A percentile compares a stretch with the other conserved stretches of the same genome.
Evolutionary conservation across 2,113 vertebrate genomes (phyloP).

Genomic region (Cottus gobio): DNA sequence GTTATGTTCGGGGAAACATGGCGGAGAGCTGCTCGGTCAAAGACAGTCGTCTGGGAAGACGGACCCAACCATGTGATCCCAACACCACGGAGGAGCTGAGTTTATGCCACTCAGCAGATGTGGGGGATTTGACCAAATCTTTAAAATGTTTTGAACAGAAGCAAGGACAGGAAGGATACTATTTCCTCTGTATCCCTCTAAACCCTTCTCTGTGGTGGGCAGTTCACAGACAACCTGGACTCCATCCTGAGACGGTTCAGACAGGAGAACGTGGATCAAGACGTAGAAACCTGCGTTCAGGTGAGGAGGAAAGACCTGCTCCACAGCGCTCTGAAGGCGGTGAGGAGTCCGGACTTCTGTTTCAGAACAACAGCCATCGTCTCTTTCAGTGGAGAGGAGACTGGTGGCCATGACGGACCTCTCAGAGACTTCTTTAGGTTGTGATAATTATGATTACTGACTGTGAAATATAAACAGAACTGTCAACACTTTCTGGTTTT

Average conservation of each 20-base stretch:
- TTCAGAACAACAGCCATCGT: conserved; percentile 62
- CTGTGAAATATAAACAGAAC: not conserved
- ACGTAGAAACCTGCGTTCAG: conserved; percentile 22
- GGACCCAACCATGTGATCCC: not conserved
- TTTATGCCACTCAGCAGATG: not conserved
- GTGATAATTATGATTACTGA: not conserved
- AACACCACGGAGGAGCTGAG: conserved; percentile 29
- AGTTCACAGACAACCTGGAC: conserved; percentile 35
- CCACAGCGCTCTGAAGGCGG: conserved; percentile 22
- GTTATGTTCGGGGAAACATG: conserved; percentile 8
- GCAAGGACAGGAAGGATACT: no score
- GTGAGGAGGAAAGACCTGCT: conserved; percentile 55
- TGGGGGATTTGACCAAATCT: not conserved
- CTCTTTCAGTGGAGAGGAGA: conserved; percentile 67
- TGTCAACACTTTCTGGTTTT: not conserved
- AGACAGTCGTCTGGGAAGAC: not conserved
- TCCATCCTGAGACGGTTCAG: conserved; percentile 41
- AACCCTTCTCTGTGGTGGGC: not conserved
- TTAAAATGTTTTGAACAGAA: not conserved
- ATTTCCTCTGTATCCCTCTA: no score
- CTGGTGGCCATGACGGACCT: conserved; percentile 33
- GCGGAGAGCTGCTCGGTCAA: not conserved
- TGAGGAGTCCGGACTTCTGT: conserved; percentile 62
- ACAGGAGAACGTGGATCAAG: not conserved
- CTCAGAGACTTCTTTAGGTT: conserved; percentile 80